phyloP scores from a whole-genome alignment of 2,888 invertebrate genomes.

The Bembecia ichneumoniformis region DNA sequence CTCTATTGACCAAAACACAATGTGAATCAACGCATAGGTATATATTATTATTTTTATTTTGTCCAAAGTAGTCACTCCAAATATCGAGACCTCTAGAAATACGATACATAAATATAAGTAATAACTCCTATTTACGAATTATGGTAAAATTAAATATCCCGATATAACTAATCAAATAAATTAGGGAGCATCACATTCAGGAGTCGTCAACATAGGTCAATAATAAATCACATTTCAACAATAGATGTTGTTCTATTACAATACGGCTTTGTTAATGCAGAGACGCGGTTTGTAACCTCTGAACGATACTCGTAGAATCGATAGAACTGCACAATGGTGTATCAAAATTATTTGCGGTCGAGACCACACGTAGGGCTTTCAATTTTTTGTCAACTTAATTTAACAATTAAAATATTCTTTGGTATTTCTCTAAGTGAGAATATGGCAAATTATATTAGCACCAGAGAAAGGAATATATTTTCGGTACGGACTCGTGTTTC shows the following conservation, averaged over 20 bases:
- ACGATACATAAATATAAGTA: no score
- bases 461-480: no score
- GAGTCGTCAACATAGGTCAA: constrained; percentile 9
- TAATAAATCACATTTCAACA: constrained; percentile 19
- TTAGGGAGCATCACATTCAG: background rate
- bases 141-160: background rate
- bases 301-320: background rate
- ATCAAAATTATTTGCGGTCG: constrained; percentile 23
- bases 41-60: no score
- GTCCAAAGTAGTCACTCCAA: no score
- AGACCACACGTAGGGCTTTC: constrained; percentile 20
- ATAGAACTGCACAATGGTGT: constrained; percentile 12
- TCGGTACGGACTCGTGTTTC: no score
- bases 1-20: no score
- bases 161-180: background rate
- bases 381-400: background rate
- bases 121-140: no score
- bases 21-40: no score
- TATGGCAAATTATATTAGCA: no score
- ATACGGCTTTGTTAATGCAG: background rate
- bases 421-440: no score
- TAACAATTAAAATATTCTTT: background rate
- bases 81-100: no score
- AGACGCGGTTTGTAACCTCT: background rate
- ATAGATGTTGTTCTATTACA: constrained; percentile 10